These are phyloP conservation scores for Grantiella picta DNA, from an alignment of 2,113 vertebrate species.

Conservation along the genomic window DNA sequence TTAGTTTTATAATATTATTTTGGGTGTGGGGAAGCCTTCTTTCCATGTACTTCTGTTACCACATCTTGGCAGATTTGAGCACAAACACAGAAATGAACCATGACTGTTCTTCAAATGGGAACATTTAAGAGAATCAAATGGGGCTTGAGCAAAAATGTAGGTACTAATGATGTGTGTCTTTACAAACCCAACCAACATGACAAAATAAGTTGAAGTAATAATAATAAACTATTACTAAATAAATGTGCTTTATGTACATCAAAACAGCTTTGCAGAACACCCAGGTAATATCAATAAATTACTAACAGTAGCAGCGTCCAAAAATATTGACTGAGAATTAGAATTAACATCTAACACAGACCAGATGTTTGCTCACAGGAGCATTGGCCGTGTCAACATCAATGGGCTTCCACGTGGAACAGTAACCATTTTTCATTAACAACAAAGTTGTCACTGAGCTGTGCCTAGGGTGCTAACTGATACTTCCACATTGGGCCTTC, in stretches of 20 bases:
- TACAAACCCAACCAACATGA: not conserved
- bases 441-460: conserved; percentile 73
- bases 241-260: not conserved
- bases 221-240: not conserved
- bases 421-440: conserved; percentile 85
- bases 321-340: conserved; percentile 68
- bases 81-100: not conserved
- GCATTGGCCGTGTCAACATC: conserved; percentile 75
- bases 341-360: conserved; percentile 77
- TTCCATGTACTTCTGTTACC: not conserved
- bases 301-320: conserved; percentile 52
- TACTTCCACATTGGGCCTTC: conserved; percentile 68
- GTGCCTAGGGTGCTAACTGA: conserved; percentile 71
- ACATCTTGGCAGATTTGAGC: not conserved
- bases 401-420: conserved; percentile 76
- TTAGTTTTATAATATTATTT: not conserved
- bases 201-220: not conserved
- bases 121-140: not conserved
- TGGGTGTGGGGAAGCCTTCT: not conserved
- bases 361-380: conserved; percentile 80
- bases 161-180: not conserved
- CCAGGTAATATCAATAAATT: conserved; percentile 39
- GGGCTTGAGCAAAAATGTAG: not conserved
- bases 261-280: conserved; percentile 23
- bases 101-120: not conserved